These are phyloP conservation scores for Distichodus sexfasciatus DNA, from an alignment of 2,797 vertebrate genomes.

Conservation along the genomic window DNA sequence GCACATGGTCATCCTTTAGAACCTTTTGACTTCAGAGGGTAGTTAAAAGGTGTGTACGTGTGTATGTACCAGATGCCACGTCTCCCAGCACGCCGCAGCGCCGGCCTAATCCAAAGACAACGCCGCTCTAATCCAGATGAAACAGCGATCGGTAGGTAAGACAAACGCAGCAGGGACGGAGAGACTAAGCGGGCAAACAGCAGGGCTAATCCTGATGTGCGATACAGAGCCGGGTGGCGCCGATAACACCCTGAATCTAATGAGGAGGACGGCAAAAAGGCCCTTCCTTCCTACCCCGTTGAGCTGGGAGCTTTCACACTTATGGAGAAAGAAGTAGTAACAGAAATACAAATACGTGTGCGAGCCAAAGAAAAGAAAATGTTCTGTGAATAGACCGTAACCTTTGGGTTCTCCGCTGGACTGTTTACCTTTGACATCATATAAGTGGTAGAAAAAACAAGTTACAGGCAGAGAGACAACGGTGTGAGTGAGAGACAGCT, in stretches of 20 bases:
- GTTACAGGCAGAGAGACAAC: neutral
- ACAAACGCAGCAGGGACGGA: slow-evolving; percentile 48
- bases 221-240: slow-evolving; percentile 52
- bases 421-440: slow-evolving; percentile 32
- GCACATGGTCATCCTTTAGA: no score
- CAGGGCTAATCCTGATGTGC: slow-evolving; percentile 66
- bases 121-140: slow-evolving; percentile 67
- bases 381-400: slow-evolving; percentile 26
- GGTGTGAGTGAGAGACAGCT: slow-evolving; percentile 14
- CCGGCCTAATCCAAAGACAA: slow-evolving; percentile 68
- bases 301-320: neutral
- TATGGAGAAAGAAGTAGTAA: neutral
- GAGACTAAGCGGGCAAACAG: slow-evolving; percentile 36
- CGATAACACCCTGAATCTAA: slow-evolving; percentile 53
- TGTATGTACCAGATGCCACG: slow-evolving; percentile 10
- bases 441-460: slow-evolving; percentile 1
- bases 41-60: no score
- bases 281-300: neutral
- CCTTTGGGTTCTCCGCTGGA: slow-evolving; percentile 16
- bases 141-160: slow-evolving; percentile 59
- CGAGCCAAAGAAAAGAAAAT: slow-evolving; percentile 17
- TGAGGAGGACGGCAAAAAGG: slow-evolving; percentile 38
- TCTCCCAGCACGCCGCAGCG: slow-evolving; percentile 55
- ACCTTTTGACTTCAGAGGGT: no score
- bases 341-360: neutral